Evolutionary conservation across 2,113 vertebrate species (phyloP).

Genomic region (cat (Felis catus)): F.catus_Fca126_mat1.0 CM031426.1:18441001-18441500

Average conservation of each 20-base stretch:
- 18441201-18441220: neutral
- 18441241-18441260: neutral
- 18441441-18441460: neutral
- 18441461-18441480: neutral
- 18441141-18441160: neutral
- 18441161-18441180: neutral
- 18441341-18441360: neutral
- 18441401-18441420: neutral
- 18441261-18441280: neutral
- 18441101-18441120: neutral
- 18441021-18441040: neutral
- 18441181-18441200: neutral
- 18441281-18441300: neutral
- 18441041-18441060: neutral
- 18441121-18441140: neutral
- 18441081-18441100: neutral
- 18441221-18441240: neutral
- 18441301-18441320: neutral
- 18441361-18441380: neutral
- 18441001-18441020: neutral
- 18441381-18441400: neutral
- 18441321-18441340: neutral
- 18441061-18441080: neutral
- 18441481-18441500: neutral
- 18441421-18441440: neutral